Conservation (phyloP, 92 coral and sea anemone genomes). For the Parazoanthus atlanticus region DNA sequence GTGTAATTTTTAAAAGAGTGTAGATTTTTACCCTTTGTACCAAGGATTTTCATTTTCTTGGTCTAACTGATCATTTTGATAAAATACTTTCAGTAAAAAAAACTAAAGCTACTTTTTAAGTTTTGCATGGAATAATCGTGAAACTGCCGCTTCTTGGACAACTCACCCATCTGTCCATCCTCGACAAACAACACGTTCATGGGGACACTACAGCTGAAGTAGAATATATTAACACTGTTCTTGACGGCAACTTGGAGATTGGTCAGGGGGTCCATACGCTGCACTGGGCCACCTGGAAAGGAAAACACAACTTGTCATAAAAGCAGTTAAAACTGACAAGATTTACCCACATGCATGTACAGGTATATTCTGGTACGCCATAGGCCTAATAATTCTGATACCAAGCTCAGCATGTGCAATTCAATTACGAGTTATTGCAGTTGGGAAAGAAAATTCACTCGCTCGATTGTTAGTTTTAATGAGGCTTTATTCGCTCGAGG, state of each 20-base stretch:
- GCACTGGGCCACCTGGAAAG: slow-evolving; percentile 86
- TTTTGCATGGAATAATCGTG: neutral
- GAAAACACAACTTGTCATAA: neutral
- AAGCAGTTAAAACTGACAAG: neutral
- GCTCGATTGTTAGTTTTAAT: too few relatives aligned
- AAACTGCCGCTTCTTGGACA: neutral
- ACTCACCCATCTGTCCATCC: slow-evolving; percentile 93
- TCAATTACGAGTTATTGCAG: too few relatives aligned
- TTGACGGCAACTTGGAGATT: slow-evolving; percentile 95
- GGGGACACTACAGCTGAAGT: slow-evolving; percentile 90
- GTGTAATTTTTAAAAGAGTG: too few relatives aligned
- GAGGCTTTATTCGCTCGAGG: neutral
- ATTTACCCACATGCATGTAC: neutral
- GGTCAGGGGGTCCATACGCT: slow-evolving; percentile 93
- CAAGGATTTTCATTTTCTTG: neutral
- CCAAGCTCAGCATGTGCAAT: too few relatives aligned
- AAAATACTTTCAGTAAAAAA: neutral
- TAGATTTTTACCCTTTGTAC: too few relatives aligned
- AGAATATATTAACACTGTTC: slow-evolving; percentile 91
- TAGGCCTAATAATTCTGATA: too few relatives aligned
- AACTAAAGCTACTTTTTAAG: neutral
- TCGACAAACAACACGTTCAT: slow-evolving; percentile 83
- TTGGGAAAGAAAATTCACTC: too few relatives aligned
- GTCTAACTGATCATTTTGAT: neutral
- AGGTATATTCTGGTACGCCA: neutral